phyloP scores from a whole-genome alignment of 1,140 invertebrate species.

The Hermatobates lingyangjiaoensis region DNA sequence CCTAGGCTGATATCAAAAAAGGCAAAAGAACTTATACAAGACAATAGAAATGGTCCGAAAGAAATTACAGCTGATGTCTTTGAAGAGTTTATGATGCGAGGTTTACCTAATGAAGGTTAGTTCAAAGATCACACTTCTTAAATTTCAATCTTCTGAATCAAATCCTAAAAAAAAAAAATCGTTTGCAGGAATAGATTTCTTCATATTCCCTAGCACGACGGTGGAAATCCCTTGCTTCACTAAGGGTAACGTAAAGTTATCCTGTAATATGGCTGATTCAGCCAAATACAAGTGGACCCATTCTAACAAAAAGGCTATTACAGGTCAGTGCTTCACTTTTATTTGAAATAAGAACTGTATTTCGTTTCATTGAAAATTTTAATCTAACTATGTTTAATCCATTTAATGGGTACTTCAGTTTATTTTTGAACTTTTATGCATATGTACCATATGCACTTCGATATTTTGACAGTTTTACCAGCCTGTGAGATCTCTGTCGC shows the following conservation, averaged over 20 bases:
- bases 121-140: not conserved
- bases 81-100: slow-evolving; percentile 1
- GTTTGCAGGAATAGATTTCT: slow-evolving; percentile 4
- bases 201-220: slow-evolving; percentile 5
- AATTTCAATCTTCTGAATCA: not conserved
- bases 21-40: slow-evolving; percentile 1
- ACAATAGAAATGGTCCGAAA: slow-evolving; percentile 4
- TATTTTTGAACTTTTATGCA: not conserved
- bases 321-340: not conserved
- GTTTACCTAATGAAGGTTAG: slow-evolving; percentile 1
- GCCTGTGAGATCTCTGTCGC: not conserved
- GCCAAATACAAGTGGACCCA: not conserved
- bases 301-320: not conserved
- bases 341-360: not conserved
- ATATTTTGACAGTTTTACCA: not conserved
- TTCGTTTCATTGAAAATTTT: slow-evolving; percentile 3
- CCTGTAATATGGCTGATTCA: slow-evolving; percentile 4
- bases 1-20: slow-evolving; percentile 6
- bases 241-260: not conserved
- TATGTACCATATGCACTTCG: not conserved
- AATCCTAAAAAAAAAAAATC: not conserved
- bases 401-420: not conserved
- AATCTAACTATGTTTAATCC: not conserved
- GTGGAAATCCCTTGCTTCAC: slow-evolving; percentile 3
- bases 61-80: slow-evolving; percentile 1